Evolutionary conservation across 2,797 vertebrate genomes (phyloP), one percentile per base, ranked within the genome.

Genomic region (Momotus momota): DNA sequence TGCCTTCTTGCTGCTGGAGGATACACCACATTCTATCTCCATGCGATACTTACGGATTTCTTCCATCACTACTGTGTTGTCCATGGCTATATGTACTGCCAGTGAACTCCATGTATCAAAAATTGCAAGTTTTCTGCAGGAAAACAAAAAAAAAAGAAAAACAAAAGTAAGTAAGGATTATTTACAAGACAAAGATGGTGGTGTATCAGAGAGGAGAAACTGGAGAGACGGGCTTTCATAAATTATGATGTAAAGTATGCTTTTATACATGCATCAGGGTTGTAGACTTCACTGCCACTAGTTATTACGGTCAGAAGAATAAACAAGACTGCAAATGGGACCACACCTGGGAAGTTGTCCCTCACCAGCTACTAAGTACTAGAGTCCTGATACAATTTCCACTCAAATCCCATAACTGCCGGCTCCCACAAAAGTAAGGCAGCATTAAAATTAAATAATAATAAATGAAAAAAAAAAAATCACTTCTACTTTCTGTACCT

Each of bases 61-160:
- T 93, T 99, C 99, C 96, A 99, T 99, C 97, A 99, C 99, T 96
- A 99, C 99, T 2, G 99, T 99, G 98, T 99, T 99, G 97, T 99
- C 99, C 99, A 99, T 99, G 4, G 99, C 99, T 97, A 99, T 98
- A 33, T 99, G 99, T 14, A 99, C 99, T 14, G 99, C 99, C 97
- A 99, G 89, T 33, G 98, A 98, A 94, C 99, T 99, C 99, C 99
- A 99, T 0, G 98, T 98, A 94, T 99, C 99, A 93, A 99, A 99
- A 95, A 98, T 98, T 2, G 99, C 98, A 87, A 99, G 98, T 92
- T 99, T 99, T 98, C 99, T 99, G 88, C 2, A 51, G 41, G 45
- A 92, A 88, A 80, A 81, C 60, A 2, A 89, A 83, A 91, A 33
- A 49, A 96, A 65, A 49, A 52, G 8, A 12, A 8, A 65, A 43